A percentile compares a stretch with the other conserved stretches of the same genome.
Evolutionary conservation across 1,140 invertebrate species (phyloP).

Genomic region (Listronotus bonariensis): DNA sequence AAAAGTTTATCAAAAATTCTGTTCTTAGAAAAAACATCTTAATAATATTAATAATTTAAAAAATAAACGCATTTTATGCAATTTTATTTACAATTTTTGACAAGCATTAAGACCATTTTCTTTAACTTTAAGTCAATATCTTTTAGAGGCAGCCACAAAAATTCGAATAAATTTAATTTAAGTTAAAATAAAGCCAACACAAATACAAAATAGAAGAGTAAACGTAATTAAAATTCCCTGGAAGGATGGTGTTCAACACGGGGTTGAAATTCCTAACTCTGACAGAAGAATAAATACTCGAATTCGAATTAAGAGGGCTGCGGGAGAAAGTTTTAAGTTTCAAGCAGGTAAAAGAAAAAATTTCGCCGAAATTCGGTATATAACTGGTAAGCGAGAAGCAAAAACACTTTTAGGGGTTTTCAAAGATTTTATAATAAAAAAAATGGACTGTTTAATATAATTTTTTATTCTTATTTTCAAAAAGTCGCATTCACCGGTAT

Average conservation of each 20-base stretch:
- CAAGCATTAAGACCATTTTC: too few species aligned
- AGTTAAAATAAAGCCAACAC: constrained; percentile 47
- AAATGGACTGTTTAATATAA: too few species aligned
- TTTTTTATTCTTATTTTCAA: too few species aligned
- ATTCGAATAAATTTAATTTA: constrained; percentile 50
- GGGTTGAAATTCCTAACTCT: constrained; percentile 45
- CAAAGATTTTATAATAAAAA: background rate
- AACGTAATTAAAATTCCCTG: constrained; percentile 53
- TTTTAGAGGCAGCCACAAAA: constrained; percentile 39
- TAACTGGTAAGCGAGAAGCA: constrained; percentile 32
- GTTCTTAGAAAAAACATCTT: too few species aligned
- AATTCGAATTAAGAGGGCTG: constrained; percentile 47
- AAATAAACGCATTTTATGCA: too few species aligned
- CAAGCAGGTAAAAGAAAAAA: constrained; percentile 37
- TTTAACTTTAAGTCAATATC: constrained; percentile 19
- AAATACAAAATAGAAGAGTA: constrained; percentile 45
- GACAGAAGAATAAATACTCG: constrained; percentile 49
- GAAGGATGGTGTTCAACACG: constrained; percentile 48
- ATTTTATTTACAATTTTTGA: too few species aligned
- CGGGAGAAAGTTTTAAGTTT: constrained; percentile 33
- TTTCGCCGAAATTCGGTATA: constrained; percentile 26
- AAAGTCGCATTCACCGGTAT: too few species aligned
- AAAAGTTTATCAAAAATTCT: too few species aligned
- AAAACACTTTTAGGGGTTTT: constrained; percentile 24
- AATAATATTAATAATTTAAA: too few species aligned